Conservation (phyloP, 2,888 invertebrate genomes). For the Apoderus coryli region DNA sequence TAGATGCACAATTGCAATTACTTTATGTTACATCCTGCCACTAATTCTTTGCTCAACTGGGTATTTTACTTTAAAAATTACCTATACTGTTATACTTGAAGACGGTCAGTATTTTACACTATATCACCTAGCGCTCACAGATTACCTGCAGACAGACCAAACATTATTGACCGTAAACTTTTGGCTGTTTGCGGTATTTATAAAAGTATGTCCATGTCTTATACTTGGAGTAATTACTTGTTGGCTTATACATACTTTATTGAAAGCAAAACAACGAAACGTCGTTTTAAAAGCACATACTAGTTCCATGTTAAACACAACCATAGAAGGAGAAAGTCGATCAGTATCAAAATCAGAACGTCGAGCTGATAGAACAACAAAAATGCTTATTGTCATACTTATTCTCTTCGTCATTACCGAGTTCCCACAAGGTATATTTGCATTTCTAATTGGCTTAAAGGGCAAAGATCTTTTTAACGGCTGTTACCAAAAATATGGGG, state of each 20-base stretch:
- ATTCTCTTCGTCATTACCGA: constrained; percentile 79
- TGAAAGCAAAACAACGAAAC: constrained; percentile 60
- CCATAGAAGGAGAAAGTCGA: constrained; percentile 10
- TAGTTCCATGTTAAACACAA: constrained; percentile 15
- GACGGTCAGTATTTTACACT: constrained; percentile 42
- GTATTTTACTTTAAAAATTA: constrained; percentile 54
- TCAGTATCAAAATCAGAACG: constrained; percentile 45
- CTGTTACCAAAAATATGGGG: constrained; percentile 71
- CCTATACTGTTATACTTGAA: constrained; percentile 37
- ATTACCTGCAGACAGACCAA: constrained; percentile 28
- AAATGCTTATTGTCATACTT: constrained; percentile 76
- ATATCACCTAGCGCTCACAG: constrained; percentile 39
- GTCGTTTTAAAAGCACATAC: constrained; percentile 52
- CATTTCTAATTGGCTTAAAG: constrained; percentile 46
- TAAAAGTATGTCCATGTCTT: constrained; percentile 67
- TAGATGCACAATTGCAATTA: constrained; percentile 62
- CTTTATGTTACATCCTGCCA: constrained; percentile 60
- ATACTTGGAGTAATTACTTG: constrained; percentile 59
- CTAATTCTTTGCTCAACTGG: constrained; percentile 73
- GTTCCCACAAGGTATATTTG: constrained; percentile 53
- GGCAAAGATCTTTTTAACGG: constrained; percentile 58
- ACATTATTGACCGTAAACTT: constrained; percentile 46
- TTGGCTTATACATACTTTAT: constrained; percentile 56
- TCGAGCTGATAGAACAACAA: constrained; percentile 75
- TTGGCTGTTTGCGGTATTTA: constrained; percentile 67